These are phyloP conservation scores for Chelonoidis abingdonii DNA, from an alignment of 2,113 vertebrate genomes.

Conservation along the genomic window DNA sequence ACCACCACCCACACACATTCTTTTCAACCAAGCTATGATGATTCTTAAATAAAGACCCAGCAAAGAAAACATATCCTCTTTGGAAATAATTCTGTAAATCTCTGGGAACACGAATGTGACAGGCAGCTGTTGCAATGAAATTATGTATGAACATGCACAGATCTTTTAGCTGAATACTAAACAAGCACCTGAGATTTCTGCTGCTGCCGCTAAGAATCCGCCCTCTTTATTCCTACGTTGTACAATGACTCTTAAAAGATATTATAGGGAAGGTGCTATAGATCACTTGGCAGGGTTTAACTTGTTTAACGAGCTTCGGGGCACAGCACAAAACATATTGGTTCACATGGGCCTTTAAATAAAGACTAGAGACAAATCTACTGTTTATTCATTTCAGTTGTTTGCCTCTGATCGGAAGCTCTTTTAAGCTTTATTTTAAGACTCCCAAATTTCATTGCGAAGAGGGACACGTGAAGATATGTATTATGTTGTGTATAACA, in stretches of 20 bases:
- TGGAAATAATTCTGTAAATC: neutral
- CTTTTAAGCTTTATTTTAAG: neutral
- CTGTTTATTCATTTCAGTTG: neutral
- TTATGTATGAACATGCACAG: neutral
- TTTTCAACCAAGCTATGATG: neutral
- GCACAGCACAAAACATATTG: neutral
- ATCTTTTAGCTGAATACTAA: conserved; percentile 11
- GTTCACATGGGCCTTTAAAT: neutral
- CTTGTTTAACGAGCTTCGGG: conserved; percentile 5
- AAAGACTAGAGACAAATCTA: conserved; percentile 14
- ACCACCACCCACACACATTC: neutral
- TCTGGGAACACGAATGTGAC: conserved; percentile 7
- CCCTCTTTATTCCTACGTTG: neutral
- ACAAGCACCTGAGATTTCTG: conserved; percentile 10
- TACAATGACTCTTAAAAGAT: neutral
- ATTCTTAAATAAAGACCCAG: conserved; percentile 12
- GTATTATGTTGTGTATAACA: accelerated
- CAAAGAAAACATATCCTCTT: conserved; percentile 33
- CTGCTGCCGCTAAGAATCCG: neutral
- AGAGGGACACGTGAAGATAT: neutral
- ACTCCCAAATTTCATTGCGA: neutral
- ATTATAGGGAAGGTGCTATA: neutral
- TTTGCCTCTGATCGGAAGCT: neutral
- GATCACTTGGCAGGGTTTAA: neutral
- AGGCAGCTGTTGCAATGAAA: neutral